These are phyloP conservation scores for Perizoma affinitatum DNA, from an alignment of 2,888 invertebrate species.

Conservation along the genomic window DNA sequence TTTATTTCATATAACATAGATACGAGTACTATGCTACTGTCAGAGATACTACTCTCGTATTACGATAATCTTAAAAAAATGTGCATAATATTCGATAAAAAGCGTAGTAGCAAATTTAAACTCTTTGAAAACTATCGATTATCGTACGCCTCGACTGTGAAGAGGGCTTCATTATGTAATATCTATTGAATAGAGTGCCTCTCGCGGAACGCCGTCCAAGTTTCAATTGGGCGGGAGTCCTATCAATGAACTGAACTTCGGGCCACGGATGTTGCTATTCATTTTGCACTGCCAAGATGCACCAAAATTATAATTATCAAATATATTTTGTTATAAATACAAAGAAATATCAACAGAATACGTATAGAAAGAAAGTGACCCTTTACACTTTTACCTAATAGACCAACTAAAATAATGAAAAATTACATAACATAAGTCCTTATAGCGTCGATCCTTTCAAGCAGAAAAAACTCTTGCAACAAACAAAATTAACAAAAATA, in stretches of 20 bases:
- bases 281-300: background rate
- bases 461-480: background rate
- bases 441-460: too few relatives aligned
- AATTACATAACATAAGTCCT: too few relatives aligned
- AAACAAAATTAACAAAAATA: background rate
- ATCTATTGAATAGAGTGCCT: conserved; percentile 36
- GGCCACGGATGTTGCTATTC: background rate
- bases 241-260: conserved; percentile 33
- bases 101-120: conserved; percentile 2
- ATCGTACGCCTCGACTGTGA: conserved; percentile 7
- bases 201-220: conserved; percentile 43
- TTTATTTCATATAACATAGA: too few relatives aligned
- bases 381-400: too few relatives aligned
- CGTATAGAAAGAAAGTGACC: too few relatives aligned
- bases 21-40: too few relatives aligned
- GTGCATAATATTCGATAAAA: background rate
- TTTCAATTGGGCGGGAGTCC: conserved; percentile 63
- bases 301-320: too few relatives aligned
- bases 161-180: conserved; percentile 35
- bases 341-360: too few relatives aligned
- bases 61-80: too few relatives aligned
- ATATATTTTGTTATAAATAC: too few relatives aligned
- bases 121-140: conserved; percentile 9
- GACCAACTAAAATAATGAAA: too few relatives aligned
- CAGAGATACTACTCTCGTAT: too few relatives aligned